A percentile compares a stretch with the other conserved stretches of the same genome.
phyloP scores from a whole-genome alignment of 2,113 vertebrate species.

The Apteryx mantelli region DNA sequence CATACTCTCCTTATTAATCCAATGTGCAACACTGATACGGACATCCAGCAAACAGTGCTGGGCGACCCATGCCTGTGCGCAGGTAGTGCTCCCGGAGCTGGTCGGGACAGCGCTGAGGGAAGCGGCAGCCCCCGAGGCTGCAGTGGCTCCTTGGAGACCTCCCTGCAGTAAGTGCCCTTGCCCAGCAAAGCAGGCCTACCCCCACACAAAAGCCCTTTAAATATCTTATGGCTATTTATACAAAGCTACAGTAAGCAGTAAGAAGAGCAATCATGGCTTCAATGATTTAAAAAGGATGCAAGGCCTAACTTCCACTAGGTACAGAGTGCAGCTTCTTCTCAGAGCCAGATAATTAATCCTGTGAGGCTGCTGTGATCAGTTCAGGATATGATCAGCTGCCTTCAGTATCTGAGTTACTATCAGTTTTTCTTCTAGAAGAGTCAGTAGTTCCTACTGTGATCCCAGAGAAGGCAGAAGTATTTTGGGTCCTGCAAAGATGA shows the following conservation, averaged over 20 bases:
- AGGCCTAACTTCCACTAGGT: background rate
- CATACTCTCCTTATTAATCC: background rate
- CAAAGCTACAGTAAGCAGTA: background rate
- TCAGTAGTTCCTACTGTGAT: background rate
- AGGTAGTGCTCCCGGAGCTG: no score
- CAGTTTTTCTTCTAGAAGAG: background rate
- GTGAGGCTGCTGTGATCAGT: background rate
- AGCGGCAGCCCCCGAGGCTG: background rate
- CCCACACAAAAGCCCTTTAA: fast-evolving
- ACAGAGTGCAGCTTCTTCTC: background rate
- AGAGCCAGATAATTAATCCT: background rate
- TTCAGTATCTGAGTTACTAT: background rate
- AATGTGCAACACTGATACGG: background rate
- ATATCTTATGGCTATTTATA: background rate
- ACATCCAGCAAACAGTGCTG: background rate
- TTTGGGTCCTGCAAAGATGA: background rate
- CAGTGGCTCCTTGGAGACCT: background rate
- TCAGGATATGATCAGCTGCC: background rate
- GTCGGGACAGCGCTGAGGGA: background rate
- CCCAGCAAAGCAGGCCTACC: background rate
- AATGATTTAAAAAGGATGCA: background rate
- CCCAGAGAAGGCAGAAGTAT: background rate
- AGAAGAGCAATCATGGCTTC: background rate
- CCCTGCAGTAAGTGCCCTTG: fast-evolving
- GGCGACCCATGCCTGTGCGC: background rate